Percentiles rank a stretch among this genome's conserved stretches.
phyloP scores from a whole-genome alignment of 2,888 invertebrate genomes.

The Diplazon laetatorius region DNA sequence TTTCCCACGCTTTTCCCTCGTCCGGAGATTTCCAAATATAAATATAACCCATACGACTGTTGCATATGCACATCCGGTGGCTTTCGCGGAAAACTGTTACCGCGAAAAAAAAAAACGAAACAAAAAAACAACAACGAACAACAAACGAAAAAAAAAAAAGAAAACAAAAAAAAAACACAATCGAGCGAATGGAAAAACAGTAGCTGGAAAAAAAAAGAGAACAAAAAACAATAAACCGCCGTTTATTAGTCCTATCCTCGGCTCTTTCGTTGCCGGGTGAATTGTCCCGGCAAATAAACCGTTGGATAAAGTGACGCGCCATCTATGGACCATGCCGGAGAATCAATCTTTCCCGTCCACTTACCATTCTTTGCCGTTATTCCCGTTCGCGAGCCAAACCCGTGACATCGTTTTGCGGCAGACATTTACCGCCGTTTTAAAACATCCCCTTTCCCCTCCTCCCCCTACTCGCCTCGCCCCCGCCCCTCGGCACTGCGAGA shows the following conservation, averaged over 20 bases:
- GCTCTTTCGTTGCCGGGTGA: constrained; percentile 8
- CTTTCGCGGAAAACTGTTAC: constrained; percentile 42
- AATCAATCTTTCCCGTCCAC: constrained; percentile 13
- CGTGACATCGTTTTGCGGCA: constrained; percentile 12
- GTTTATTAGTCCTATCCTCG: constrained; percentile 37
- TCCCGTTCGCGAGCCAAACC: constrained; percentile 6
- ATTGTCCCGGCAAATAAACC: constrained; percentile 39
- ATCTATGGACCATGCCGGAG: background rate
- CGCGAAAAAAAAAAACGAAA: constrained; percentile 26
- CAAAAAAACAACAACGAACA: no score
- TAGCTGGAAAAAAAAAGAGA: constrained; percentile 18
- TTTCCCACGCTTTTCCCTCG: constrained; percentile 33
- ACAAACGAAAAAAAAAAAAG: constrained; percentile 18
- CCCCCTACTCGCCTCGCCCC: background rate
- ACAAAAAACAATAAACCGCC: no score
- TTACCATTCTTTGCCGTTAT: constrained; percentile 9
- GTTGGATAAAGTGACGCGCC: constrained; percentile 6
- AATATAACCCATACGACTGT: constrained; percentile 39
- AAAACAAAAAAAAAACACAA: constrained; percentile 9
- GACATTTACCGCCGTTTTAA: constrained; percentile 4
- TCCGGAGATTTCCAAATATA: constrained; percentile 47
- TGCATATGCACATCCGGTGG: constrained; percentile 58
- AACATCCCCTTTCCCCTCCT: background rate
- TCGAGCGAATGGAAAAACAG: constrained; percentile 18
- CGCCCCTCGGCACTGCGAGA: no score